Evolutionary conservation across 2,888 invertebrate genomes (phyloP), one percentile per base, ranked within the genome.

Genomic region (Andrena trimmerana): DNA sequence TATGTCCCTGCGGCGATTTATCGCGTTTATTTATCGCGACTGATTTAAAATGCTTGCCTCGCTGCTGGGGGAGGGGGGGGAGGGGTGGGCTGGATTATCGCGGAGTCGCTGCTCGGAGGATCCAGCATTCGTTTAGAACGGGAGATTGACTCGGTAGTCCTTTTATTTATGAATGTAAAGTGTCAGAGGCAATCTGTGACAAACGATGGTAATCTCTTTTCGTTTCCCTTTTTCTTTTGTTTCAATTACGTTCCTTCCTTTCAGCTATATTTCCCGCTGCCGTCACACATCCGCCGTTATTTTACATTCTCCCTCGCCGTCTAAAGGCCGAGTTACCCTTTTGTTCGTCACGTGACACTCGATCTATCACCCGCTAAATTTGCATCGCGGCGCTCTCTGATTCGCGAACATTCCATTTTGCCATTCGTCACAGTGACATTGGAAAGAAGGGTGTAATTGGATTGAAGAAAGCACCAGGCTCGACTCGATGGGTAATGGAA

Each of bases 21-120:
- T 78, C 78, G 78, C 68, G 67, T 78, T 68, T 75, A 78, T 78
- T 78, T 63, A 75, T 81, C 81, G 81, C 79, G 68, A n/a, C 79
- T 81, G 79, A 81, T 79, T 81, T 73, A 68, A 79, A 79, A 73
- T 31, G 50, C 54, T 16, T n/a, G 60, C 33, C 16, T 71, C 13
- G 13, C 27, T 57, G 48, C 52, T 8, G 54, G 42, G 24, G 20
- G 48, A 20, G 0, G 20, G 20, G 20, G 20, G 20, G 20, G 20
- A 20, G 20, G 42, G 16, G 42, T 42, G 42, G 42, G 16, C 16
- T 42, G 42, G 67, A 77, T 81, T 81, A 81, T 72, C 68, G 36
- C 36, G 72, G 50, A 63, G 70, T 63, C 50, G 16, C 42, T 54
- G 6, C 8, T n/a, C 10, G 16, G 20, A 27, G 54, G 20, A 60